Base-by-base conservation (phyloP, 2,888 invertebrate genomes). In the Cantharis rustica region DNA sequence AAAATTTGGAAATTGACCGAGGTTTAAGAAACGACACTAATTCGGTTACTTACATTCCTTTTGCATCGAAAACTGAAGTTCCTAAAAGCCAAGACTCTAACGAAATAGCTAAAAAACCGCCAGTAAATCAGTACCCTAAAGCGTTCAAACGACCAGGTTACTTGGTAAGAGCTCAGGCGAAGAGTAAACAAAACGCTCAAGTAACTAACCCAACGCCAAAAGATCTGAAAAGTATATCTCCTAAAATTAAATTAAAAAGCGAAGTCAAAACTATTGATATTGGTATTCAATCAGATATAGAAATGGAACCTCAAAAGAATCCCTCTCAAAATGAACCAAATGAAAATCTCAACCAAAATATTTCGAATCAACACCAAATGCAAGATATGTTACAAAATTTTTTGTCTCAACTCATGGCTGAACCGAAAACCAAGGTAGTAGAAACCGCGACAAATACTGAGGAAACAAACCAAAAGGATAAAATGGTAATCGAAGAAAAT, bases 1-100 rank as follows among this genome's bases (percentile, higher is more conserved):
- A 89, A 16, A 88, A 90, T 76, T 84, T 92, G 61, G 90, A 91
- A 85, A 71, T 75, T 5, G 87, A 88, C 72, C 80, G 87, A 75
- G 87, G 87, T 11, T 86, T 88, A 85, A 85, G 87, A 86, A 83
- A 84, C 31, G 79, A 80, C 83, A 86, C 81, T 2, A 82, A 85
- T 10, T 82, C 81, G 61, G 83, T 84, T 3, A 84, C 83, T 75
- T 80, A 82, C 11, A 20, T 77, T 61, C 78, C 75, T 11, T 68
- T 76, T 62, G 77, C 69, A 69, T 26, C 64, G 4, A 64, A 17
- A 13, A 17, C 64, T 10, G 64, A 64, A 17, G 20, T 20, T 20
- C 16, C 20, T 64, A 64, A 64, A 64, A n/a, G 7, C 7, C 64
- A 15, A 16, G 15, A 64, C 16, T n/a, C 11, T 11, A 20, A 64